Evolutionary conservation across 2,797 vertebrate species (phyloP).

Genomic region (Acridotheres tristis): DNA sequence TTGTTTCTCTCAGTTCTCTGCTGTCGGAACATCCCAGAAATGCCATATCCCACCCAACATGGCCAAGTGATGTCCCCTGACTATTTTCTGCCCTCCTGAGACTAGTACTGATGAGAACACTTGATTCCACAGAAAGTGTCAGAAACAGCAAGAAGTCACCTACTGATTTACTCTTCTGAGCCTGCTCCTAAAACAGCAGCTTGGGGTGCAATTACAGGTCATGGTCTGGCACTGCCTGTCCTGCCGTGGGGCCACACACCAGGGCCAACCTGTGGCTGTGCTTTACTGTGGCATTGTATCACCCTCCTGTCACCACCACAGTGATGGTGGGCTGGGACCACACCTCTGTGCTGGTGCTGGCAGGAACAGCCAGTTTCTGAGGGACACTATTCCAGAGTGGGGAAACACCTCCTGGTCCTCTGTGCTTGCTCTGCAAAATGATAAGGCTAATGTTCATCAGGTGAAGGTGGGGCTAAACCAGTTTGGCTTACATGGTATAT

Average conservation of each 20-base stretch:
- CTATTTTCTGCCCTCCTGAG: not conserved
- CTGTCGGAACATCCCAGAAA: not conserved
- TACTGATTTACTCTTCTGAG: not conserved
- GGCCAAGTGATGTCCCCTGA: not conserved
- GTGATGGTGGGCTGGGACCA: not conserved
- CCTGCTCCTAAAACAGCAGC: not conserved
- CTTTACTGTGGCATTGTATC: rapidly evolving
- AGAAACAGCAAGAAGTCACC: not conserved
- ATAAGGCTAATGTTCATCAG: not conserved
- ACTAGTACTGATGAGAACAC: not conserved
- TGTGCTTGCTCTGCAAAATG: not conserved
- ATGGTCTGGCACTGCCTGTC: rapidly evolving
- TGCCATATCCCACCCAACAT: rapidly evolving
- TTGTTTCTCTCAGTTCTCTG: not conserved
- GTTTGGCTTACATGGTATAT: not conserved
- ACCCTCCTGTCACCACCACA: not conserved
- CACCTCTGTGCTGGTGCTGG: not conserved
- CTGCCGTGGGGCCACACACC: rapidly evolving
- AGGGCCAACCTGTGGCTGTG: rapidly evolving
- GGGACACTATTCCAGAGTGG: too few species aligned
- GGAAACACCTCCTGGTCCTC: not conserved
- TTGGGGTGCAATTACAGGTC: not conserved
- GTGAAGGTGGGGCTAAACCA: not conserved
- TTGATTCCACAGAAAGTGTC: not conserved
- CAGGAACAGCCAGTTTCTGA: not conserved